Percentiles rank a stretch among this genome's conserved stretches.
Evolutionary conservation across 2,113 vertebrate genomes (phyloP).

Genomic region (Odontophorus gujanensis): DNA sequence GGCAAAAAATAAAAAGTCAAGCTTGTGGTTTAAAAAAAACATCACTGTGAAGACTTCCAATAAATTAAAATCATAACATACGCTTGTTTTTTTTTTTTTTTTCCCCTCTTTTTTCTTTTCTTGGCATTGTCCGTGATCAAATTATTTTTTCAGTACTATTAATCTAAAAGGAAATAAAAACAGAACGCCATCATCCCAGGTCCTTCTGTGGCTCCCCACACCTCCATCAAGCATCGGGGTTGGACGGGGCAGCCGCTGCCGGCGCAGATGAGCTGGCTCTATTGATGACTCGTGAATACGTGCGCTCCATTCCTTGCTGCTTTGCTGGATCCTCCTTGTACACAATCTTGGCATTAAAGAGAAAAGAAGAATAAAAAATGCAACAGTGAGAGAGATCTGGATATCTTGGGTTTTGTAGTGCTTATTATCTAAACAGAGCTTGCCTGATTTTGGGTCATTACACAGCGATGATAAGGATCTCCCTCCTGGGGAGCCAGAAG

Average conservation of each 20-base stretch:
- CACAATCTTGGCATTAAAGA: constrained; percentile 66
- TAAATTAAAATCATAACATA: constrained; percentile 79
- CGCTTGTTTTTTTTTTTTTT: background rate
- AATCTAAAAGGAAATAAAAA: background rate
- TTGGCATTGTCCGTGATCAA: constrained; percentile 5
- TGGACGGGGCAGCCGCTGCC: constrained; percentile 24
- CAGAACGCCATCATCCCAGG: background rate
- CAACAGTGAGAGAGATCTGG: background rate
- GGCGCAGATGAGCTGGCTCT: constrained; percentile 51
- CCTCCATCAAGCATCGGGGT: constrained; percentile 56
- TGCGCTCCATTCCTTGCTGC: constrained; percentile 85
- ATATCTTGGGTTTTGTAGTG: background rate
- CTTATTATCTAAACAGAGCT: background rate
- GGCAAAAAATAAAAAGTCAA: constrained; percentile 28
- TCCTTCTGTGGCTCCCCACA: background rate
- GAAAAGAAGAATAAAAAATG: background rate
- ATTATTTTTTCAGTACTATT: constrained; percentile 31
- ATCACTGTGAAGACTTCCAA: constrained; percentile 71
- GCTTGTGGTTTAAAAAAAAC: constrained; percentile 67
- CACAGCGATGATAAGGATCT: background rate
- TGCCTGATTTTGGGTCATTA: background rate
- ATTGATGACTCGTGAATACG: constrained; percentile 78
- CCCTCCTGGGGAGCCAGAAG: background rate
- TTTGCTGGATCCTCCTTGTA: constrained; percentile 82
- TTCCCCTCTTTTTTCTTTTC: background rate